Percentiles rank a stretch among this genome's conserved stretches.
Conservation (phyloP, 2,113 vertebrate genomes). For the Cephalopholis sonnerati region DNA sequence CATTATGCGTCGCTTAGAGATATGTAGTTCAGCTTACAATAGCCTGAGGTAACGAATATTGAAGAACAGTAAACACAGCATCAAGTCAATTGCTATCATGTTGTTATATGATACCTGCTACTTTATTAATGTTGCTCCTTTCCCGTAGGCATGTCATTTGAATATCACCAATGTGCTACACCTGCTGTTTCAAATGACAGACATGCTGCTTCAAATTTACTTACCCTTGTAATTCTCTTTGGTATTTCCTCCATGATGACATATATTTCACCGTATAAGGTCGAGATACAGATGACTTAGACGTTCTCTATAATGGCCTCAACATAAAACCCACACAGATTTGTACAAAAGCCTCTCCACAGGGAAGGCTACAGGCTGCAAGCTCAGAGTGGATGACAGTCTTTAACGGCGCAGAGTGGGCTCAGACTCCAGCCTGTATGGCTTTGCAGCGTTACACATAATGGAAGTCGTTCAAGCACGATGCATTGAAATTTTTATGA, state of each 20-base stretch:
- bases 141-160: background rate
- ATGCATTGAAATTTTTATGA: slow-evolving; percentile 76
- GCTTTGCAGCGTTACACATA: slow-evolving; percentile 48
- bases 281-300: background rate
- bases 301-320: slow-evolving; percentile 29
- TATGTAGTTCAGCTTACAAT: background rate
- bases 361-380: slow-evolving; percentile 1
- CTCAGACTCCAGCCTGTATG: slow-evolving; percentile 14
- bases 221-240: background rate
- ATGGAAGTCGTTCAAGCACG: slow-evolving; percentile 66
- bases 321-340: slow-evolving; percentile 32
- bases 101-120: background rate
- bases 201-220: background rate
- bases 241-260: background rate
- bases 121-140: slow-evolving; percentile 8
- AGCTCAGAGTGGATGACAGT: slow-evolving; percentile 22
- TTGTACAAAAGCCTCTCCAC: slow-evolving; percentile 22
- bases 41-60: slow-evolving; percentile 25
- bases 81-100: slow-evolving; percentile 4
- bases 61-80: slow-evolving; percentile 24
- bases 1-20: background rate
- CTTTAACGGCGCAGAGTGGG: slow-evolving; percentile 26
- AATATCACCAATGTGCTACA: background rate
- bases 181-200: slow-evolving; percentile 15
- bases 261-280: slow-evolving; percentile 8